phyloP scores from a whole-genome alignment of 53 echinoderm and acorn worm genomes.

The Echinometra lucunter region DNA sequence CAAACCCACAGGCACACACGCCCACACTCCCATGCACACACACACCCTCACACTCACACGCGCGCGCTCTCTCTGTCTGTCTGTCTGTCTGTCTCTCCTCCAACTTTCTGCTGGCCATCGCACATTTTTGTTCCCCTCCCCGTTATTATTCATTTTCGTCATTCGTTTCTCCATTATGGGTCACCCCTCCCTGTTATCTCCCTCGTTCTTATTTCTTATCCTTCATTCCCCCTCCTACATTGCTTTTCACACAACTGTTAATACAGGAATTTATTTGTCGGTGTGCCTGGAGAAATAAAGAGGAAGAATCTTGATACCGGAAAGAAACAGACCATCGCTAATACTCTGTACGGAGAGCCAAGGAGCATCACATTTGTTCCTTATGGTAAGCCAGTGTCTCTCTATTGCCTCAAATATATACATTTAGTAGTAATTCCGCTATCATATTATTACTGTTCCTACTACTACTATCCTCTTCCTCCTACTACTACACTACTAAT shows the following conservation, averaged over 20 bases:
- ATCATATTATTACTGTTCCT: too few relatives aligned
- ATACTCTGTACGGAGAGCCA: neutral
- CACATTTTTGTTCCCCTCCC: neutral
- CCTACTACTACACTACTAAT: neutral
- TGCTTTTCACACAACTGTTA: neutral
- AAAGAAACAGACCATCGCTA: neutral
- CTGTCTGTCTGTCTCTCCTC: neutral
- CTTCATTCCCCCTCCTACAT: neutral
- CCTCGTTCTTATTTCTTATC: too few relatives aligned
- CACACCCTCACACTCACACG: too few relatives aligned
- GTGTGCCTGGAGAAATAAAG: neutral
- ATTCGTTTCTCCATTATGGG: neutral
- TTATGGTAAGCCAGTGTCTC: neutral
- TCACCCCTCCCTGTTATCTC: too few relatives aligned
- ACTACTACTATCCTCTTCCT: neutral
- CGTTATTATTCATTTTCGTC: too few relatives aligned
- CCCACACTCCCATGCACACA: too few relatives aligned
- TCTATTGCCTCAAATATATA: too few relatives aligned
- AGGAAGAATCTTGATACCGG: neutral
- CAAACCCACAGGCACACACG: too few relatives aligned
- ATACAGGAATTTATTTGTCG: neutral
- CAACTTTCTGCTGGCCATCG: neutral
- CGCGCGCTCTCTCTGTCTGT: too few relatives aligned
- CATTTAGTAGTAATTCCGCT: too few relatives aligned
- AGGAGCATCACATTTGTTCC: neutral